These are phyloP conservation scores for Mesitornis unicolor DNA, from an alignment of 2,113 vertebrate species.

Conservation along the genomic window DNA sequence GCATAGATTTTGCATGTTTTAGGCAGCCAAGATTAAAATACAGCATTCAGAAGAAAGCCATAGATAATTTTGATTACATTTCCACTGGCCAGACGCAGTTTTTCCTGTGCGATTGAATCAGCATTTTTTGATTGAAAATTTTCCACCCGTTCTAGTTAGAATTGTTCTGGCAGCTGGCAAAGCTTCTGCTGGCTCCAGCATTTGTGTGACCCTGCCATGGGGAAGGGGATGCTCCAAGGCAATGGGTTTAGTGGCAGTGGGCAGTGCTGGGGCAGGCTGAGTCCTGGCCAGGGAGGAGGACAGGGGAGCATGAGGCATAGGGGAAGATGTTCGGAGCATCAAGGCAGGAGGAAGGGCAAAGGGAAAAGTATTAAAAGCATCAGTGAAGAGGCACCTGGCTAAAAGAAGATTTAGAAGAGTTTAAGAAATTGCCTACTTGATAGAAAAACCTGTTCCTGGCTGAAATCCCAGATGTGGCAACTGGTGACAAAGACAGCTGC, in stretches of 20 bases:
- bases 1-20: background rate
- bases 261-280: background rate
- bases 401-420: background rate
- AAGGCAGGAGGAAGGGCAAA: background rate
- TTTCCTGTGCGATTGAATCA: background rate
- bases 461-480: background rate
- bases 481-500: background rate
- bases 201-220: background rate
- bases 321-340: background rate
- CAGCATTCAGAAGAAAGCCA: background rate
- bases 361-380: background rate
- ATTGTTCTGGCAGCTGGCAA: background rate
- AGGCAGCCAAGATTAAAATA: background rate
- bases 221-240: background rate
- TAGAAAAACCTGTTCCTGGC: background rate
- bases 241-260: background rate
- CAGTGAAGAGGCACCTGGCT: background rate
- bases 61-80: constrained; percentile 39
- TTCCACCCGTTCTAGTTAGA: background rate
- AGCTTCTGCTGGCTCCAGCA: background rate
- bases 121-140: constrained; percentile 18
- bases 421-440: background rate
- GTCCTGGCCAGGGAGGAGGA: background rate
- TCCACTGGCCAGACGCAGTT: background rate
- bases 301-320: background rate